phyloP scores from a whole-genome alignment of 1,140 invertebrate genomes.

The Ericerus pela region DNA sequence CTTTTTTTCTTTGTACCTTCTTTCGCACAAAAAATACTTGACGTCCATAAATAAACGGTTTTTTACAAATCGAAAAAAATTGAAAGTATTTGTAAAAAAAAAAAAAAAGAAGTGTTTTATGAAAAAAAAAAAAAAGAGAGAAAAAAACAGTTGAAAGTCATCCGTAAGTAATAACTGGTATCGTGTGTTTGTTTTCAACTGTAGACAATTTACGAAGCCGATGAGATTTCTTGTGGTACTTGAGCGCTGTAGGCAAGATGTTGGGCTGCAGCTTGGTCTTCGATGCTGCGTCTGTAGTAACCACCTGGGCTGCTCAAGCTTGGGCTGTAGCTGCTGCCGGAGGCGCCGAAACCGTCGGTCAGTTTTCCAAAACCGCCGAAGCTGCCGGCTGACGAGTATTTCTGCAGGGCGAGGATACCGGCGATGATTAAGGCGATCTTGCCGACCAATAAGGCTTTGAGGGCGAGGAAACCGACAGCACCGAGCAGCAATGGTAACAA shows the following conservation, averaged over 20 bases:
- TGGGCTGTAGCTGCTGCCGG: slow-evolving; percentile 19
- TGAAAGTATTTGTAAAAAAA: no score
- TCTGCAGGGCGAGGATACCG: slow-evolving; percentile 47
- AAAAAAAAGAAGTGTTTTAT: background rate
- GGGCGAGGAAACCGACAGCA: slow-evolving; percentile 48
- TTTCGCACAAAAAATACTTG: background rate
- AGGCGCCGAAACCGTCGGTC: slow-evolving; percentile 18
- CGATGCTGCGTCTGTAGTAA: slow-evolving; percentile 32
- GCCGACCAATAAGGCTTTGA: slow-evolving; percentile 55
- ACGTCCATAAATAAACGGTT: background rate
- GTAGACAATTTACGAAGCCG: background rate
- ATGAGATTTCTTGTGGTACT: slow-evolving; percentile 14
- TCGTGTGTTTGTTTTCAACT: background rate
- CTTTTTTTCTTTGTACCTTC: background rate
- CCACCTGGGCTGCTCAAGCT: slow-evolving; percentile 27
- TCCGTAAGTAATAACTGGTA: background rate
- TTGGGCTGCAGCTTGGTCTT: slow-evolving; percentile 35
- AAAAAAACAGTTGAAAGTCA: background rate
- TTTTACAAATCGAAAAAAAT: background rate
- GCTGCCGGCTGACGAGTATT: slow-evolving; percentile 39
- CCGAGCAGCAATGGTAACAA: slow-evolving; percentile 49
- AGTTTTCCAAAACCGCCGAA: slow-evolving; percentile 26
- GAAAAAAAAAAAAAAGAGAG: background rate
- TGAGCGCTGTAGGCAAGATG: slow-evolving; percentile 45
- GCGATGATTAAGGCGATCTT: slow-evolving; percentile 58